Conservation (phyloP, 2,113 vertebrate species). For the Hyaena hyaena region DNA sequence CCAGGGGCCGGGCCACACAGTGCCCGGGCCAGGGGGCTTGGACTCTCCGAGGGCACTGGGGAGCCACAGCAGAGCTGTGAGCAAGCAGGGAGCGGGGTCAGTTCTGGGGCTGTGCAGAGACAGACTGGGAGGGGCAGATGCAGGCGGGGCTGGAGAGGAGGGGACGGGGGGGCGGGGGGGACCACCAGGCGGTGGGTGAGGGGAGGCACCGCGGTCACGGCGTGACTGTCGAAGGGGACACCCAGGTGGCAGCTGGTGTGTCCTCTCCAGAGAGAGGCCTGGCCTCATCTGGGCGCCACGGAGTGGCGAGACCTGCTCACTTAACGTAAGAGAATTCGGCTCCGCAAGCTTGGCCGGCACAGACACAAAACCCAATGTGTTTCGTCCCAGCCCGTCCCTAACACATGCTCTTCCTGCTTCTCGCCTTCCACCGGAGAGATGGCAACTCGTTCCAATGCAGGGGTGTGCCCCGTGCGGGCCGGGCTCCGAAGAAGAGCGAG, state of each 20-base stretch:
- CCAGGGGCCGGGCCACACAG: neutral
- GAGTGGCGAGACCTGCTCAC: neutral
- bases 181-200: rapidly evolving
- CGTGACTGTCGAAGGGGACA: neutral
- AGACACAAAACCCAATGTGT: neutral
- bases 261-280: neutral
- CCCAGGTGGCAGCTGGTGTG: neutral
- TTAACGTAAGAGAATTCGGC: neutral
- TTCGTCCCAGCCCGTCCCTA: neutral
- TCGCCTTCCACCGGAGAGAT: neutral
- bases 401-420: neutral
- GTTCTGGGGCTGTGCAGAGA: neutral
- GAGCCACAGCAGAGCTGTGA: neutral
- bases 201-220: neutral
- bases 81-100: neutral
- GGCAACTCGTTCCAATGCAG: rapidly evolving
- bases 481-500: neutral
- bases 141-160: neutral
- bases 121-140: neutral
- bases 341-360: neutral
- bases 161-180: neutral
- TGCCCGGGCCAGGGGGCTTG: neutral
- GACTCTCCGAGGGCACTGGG: neutral
- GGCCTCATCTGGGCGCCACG: neutral
- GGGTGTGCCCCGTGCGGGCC: neutral